These are phyloP conservation scores for Melipona beecheii DNA, from an alignment of 2,888 invertebrate genomes.

Conservation along the genomic window DNA sequence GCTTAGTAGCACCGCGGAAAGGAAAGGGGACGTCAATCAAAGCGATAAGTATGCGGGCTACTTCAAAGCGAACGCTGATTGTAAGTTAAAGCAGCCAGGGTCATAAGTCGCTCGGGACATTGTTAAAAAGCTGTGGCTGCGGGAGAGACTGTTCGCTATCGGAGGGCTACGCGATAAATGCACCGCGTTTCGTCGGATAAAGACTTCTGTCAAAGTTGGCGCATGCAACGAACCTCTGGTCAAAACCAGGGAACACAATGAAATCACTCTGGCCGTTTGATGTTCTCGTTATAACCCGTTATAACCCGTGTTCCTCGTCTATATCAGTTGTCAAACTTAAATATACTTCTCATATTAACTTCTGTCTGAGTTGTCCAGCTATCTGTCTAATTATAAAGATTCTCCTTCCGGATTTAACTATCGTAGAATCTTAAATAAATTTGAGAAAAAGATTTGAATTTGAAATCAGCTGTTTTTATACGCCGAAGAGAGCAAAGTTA, in stretches of 20 bases:
- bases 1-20: conserved; percentile 55
- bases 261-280: neutral
- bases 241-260: conserved; percentile 39
- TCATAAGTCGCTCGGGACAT: conserved; percentile 62
- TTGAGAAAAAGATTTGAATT: too few species aligned
- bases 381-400: too few species aligned
- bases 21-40: conserved; percentile 69
- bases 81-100: conserved; percentile 58
- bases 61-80: conserved; percentile 62
- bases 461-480: too few species aligned
- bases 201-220: conserved; percentile 56
- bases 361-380: too few species aligned
- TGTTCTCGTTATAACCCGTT: neutral
- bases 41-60: conserved; percentile 70
- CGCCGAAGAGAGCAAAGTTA: too few species aligned
- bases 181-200: conserved; percentile 45
- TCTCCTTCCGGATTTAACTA: too few species aligned
- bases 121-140: conserved; percentile 56
- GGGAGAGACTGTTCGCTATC: conserved; percentile 41
- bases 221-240: conserved; percentile 51
- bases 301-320: neutral
- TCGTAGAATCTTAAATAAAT: too few species aligned
- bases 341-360: neutral
- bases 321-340: conserved; percentile 6
- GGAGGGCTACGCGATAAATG: conserved; percentile 54